These are phyloP conservation scores for Bedellia somnulentella DNA, from an alignment of 2,888 invertebrate genomes.

Conservation along the genomic window DNA sequence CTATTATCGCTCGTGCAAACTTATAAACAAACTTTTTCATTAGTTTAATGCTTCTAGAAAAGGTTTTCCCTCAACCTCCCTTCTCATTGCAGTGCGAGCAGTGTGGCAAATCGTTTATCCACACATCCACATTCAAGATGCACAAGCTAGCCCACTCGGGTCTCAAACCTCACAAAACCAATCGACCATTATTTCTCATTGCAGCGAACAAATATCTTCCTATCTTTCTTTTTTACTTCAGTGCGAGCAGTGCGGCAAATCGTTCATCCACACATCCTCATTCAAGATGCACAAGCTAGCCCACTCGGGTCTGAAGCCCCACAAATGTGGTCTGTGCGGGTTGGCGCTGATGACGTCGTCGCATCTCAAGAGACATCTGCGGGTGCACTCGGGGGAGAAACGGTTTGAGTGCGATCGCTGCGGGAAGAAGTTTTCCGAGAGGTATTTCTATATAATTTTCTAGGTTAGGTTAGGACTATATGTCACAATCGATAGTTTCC, in stretches of 20 bases:
- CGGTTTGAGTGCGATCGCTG: conserved; percentile 58
- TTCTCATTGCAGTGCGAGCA: conserved; percentile 66
- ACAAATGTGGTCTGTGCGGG: conserved; percentile 63
- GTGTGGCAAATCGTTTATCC: conserved; percentile 67
- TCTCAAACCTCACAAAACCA: conserved; percentile 61
- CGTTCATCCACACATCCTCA: conserved; percentile 69
- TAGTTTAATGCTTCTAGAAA: no score
- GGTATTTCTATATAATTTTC: no score
- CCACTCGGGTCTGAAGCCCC: conserved; percentile 64
- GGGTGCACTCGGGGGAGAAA: conserved; percentile 67
- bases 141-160: conserved; percentile 68
- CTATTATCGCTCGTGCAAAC: no score
- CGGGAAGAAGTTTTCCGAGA: conserved; percentile 63
- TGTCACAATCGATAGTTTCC: no score
- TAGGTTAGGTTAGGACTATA: no score
- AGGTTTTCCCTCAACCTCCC: no score
- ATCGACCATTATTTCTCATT: no score
- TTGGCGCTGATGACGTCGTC: conserved; percentile 65
- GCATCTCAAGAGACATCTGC: conserved; percentile 68
- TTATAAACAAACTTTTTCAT: no score
- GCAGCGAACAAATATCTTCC: no score
- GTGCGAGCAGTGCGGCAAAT: conserved; percentile 66
- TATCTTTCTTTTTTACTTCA: conserved; percentile 18
- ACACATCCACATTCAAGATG: conserved; percentile 71
- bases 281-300: conserved; percentile 70